Evolutionary conservation across 1,140 invertebrate species (phyloP), one percentile per base, ranked within the genome.

Genomic region (Zophobas morio): DNA sequence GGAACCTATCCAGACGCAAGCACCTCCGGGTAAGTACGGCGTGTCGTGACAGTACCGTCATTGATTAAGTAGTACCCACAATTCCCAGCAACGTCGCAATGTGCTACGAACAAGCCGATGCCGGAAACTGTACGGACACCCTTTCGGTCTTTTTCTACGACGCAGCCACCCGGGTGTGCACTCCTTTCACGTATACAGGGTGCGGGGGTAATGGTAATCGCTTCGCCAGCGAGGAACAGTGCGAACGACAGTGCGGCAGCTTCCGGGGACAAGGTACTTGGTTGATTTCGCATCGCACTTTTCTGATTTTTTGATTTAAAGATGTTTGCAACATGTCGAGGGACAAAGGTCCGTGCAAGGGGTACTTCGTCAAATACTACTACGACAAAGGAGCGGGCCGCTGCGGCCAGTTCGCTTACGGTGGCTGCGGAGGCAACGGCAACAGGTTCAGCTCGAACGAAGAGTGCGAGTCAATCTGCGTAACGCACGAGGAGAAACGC

Each of bases 141-240:
- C 87, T 91, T 51, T 88, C 89, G 0, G 88, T 90, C 33, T 97
- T 92, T 90, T 96, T 93, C 88, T 98, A 93, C 85, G 92, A 97
- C 84, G 81, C 85, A 0, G 84, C 86, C 0, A 86, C 84, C 0
- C 86, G 88, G 47, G 85, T 82, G 4, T 96, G 95, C 83, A 88
- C 90, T 39, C 88, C 91, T 32, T 96, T 97, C 84, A 87, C 90
- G 2, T 97, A 95, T 83, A 91, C 92, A 4, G 95, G 95, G 4
- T 97, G 96, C 84, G 92, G 91, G 57, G 95, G 95, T 54, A 97
- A 96, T 83, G 91, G 91, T 20, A 97, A 97, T 84, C 89, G 93
- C 83, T 97, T 95, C 87, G 84, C 91, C 51, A 90, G 84, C 0
- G 91, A 93, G 82, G 95, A 97, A 84, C 92, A 94, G 71, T 97